A percentile compares a stretch with the other conserved stretches of the same genome.
These are phyloP conservation scores for Caenorhabditis panamensis DNA, from an alignment of 2,888 invertebrate species.

Conservation along the genomic window DNA sequence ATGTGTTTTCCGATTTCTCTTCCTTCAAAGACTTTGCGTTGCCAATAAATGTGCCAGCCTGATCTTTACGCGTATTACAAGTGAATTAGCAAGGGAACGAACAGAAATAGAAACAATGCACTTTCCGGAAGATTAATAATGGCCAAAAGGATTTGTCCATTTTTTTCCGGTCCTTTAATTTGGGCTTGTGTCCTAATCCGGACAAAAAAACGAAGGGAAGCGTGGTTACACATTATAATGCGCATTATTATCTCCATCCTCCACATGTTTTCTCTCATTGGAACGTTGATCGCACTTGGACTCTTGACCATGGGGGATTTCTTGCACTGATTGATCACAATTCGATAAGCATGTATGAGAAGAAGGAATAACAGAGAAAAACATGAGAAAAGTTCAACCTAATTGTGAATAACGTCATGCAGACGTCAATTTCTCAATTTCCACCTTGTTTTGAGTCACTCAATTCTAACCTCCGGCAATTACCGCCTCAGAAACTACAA, in stretches of 20 bases:
- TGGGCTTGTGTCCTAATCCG: neutral
- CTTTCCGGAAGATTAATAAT: constrained; percentile 41
- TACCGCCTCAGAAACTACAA: constrained; percentile 34
- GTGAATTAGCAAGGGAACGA: neutral
- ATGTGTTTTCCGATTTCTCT: neutral
- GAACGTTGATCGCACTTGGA: neutral
- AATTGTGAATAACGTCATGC: constrained; percentile 35
- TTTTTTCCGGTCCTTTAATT: constrained; percentile 22
- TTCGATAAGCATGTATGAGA: neutral
- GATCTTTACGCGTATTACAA: constrained; percentile 45
- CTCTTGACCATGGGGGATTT: neutral
- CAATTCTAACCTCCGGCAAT: constrained; percentile 7
- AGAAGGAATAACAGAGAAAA: constrained; percentile 2
- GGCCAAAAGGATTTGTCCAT: constrained; percentile 24
- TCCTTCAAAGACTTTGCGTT: constrained; percentile 2
- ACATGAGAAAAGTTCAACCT: constrained; percentile 33
- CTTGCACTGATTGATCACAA: neutral
- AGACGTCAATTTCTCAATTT: constrained; percentile 13
- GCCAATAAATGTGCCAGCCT: constrained; percentile 39
- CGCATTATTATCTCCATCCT: neutral
- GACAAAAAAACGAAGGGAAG: neutral
- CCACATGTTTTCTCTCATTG: neutral
- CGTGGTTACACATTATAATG: neutral
- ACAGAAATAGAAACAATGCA: constrained; percentile 51
- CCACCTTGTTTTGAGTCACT: constrained; percentile 34